Evolutionary conservation across 2,113 vertebrate genomes (phyloP).

Genomic region (Rhabdornis inornatus): DNA sequence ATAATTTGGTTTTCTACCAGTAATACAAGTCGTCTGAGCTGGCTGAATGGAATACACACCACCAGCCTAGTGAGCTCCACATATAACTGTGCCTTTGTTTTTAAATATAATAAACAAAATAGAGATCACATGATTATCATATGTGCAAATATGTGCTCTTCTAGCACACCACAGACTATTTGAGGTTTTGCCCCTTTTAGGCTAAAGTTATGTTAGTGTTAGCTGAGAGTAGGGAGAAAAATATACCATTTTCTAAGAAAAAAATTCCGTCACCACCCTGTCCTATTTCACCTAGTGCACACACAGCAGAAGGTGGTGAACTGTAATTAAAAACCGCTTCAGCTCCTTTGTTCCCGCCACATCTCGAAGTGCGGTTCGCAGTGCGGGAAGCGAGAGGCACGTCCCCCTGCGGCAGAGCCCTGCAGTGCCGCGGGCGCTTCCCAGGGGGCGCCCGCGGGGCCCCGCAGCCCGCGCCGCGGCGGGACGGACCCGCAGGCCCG

Average conservation of each 20-base stretch:
- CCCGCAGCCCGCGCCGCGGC: background rate
- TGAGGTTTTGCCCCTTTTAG: background rate
- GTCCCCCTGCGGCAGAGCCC: background rate
- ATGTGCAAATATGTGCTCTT: background rate
- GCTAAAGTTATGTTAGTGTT: background rate
- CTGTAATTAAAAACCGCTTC: background rate
- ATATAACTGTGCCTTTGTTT: background rate
- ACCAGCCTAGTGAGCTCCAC: background rate
- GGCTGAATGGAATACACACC: background rate
- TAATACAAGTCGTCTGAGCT: background rate
- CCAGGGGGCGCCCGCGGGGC: constrained; percentile 52
- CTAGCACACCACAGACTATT: background rate
- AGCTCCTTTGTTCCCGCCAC: background rate
- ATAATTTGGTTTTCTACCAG: background rate
- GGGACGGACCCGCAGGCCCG: background rate
- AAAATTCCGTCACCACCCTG: background rate
- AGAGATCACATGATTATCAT: accelerated
- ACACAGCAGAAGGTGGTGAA: background rate
- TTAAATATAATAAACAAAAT: background rate
- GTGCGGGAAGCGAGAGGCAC: background rate
- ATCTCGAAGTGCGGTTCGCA: background rate
- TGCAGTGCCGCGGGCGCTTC: constrained; percentile 32
- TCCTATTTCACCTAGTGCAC: background rate
- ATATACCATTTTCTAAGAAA: background rate
- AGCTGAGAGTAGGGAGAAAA: background rate